phyloP scores from a whole-genome alignment of 2,797 vertebrate genomes.

The Artibeus lituratus region DNA sequence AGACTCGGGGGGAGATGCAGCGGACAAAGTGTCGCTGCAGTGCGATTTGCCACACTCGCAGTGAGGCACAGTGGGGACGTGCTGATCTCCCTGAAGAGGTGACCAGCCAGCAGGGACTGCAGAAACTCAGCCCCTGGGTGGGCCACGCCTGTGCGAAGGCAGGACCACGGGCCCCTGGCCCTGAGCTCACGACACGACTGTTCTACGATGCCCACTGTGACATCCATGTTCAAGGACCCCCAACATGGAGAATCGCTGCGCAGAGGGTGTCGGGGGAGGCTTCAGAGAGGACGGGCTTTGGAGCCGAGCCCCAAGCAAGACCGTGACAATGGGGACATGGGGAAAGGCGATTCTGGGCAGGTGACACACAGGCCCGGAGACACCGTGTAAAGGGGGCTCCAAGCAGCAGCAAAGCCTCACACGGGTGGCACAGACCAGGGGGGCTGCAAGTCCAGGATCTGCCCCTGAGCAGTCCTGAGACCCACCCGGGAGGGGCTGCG shows the following conservation, averaged over 20 bases:
- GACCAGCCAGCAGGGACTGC: neutral
- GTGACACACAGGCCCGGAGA: neutral
- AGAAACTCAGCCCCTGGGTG: neutral
- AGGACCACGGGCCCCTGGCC: neutral
- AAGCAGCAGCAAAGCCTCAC: fast-evolving
- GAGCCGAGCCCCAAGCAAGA: neutral
- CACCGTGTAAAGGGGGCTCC: neutral
- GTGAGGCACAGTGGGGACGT: no score
- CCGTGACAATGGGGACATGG: neutral
- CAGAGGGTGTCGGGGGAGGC: neutral
- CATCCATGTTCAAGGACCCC: neutral
- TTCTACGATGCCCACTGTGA: neutral
- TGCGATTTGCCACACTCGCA: slow-evolving; percentile 41
- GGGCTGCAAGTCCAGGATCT: neutral
- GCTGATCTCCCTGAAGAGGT: neutral
- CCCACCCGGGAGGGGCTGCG: neutral
- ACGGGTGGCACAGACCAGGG: neutral
- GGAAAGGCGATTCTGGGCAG: neutral
- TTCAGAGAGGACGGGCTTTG: neutral
- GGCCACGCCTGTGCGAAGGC: neutral
- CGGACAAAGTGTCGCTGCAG: slow-evolving; percentile 35
- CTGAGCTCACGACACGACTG: neutral
- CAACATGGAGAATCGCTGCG: no score
- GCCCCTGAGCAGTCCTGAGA: neutral
- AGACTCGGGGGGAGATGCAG: slow-evolving; percentile 18